A percentile compares a stretch with the other conserved stretches of the same genome.
phyloP scores from a whole-genome alignment of 2,888 invertebrate genomes.

The Lasius fuliginosus region DNA sequence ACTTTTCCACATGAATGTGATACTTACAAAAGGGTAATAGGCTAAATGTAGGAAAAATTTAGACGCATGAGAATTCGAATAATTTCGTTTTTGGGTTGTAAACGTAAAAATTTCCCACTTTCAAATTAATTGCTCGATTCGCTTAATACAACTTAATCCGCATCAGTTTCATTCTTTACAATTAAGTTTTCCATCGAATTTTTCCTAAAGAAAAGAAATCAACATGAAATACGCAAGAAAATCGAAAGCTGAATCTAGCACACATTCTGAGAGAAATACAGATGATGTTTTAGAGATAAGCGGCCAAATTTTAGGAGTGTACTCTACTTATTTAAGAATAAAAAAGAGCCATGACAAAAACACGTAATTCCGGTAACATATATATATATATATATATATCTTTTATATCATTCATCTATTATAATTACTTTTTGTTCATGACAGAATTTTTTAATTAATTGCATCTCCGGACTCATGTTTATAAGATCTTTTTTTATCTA shows the following conservation, averaged over 20 bases:
- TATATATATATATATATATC: too few species aligned
- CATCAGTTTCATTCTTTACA: background rate
- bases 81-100: slow-evolving; percentile 20
- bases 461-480: background rate
- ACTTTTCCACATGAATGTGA: slow-evolving; percentile 67
- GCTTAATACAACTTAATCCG: background rate
- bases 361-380: background rate
- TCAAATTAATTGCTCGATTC: background rate
- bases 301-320: background rate
- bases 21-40: slow-evolving; percentile 65
- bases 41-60: slow-evolving; percentile 54
- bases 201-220: background rate
- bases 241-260: background rate
- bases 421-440: background rate
- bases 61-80: slow-evolving; percentile 32
- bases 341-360: background rate
- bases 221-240: background rate
- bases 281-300: background rate
- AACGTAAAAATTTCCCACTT: background rate
- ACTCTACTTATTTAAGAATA: background rate
- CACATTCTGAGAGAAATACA: background rate
- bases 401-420: too few species aligned
- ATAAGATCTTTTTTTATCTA: background rate
- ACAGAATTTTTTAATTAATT: background rate
- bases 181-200: background rate